Percentiles rank a stretch among this genome's conserved stretches.
phyloP scores from a whole-genome alignment of 2,888 invertebrate species.

The Gryllus longicercus region DNA sequence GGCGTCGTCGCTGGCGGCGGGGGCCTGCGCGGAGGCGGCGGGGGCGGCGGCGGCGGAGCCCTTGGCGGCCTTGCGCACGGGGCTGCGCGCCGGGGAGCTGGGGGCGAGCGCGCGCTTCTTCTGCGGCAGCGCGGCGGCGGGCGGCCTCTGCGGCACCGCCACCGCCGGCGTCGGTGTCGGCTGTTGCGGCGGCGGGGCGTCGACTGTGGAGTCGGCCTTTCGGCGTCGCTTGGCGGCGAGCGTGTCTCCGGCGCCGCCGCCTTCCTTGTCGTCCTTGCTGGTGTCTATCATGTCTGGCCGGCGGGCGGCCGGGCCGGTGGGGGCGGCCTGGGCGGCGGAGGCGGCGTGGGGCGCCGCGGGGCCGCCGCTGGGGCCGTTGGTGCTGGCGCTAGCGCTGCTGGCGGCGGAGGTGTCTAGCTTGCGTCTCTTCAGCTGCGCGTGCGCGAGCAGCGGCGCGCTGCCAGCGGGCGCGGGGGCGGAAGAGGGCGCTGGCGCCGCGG shows the following conservation, averaged over 20 bases:
- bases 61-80: slow-evolving; percentile 46
- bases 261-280: slow-evolving; percentile 44
- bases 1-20: slow-evolving; percentile 45
- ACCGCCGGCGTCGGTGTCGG: slow-evolving; percentile 34
- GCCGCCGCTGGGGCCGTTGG: slow-evolving; percentile 46
- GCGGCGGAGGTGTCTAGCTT: slow-evolving; percentile 58
- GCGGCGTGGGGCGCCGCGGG: slow-evolving; percentile 28
- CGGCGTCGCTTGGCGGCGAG: slow-evolving; percentile 47
- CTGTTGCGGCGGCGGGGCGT: neutral
- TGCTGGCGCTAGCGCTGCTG: slow-evolving; percentile 44
- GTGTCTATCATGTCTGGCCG: slow-evolving; percentile 58
- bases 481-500: slow-evolving; percentile 29
- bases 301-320: slow-evolving; percentile 59
- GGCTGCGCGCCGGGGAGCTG: slow-evolving; percentile 46
- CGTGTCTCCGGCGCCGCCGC: slow-evolving; percentile 51
- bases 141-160: neutral
- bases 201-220: slow-evolving; percentile 42
- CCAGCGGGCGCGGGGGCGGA: slow-evolving; percentile 38
- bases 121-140: slow-evolving; percentile 51
- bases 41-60: slow-evolving; percentile 34
- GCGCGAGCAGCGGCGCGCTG: slow-evolving; percentile 36
- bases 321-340: slow-evolving; percentile 37
- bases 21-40: slow-evolving; percentile 55
- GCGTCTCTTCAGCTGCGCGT: slow-evolving; percentile 65
- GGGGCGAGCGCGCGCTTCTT: slow-evolving; percentile 54